A percentile compares a stretch with the other conserved stretches of the same genome.
Evolutionary conservation across 2,888 invertebrate species (phyloP).

Genomic region (Ptycholaimellus sp.): DNA sequence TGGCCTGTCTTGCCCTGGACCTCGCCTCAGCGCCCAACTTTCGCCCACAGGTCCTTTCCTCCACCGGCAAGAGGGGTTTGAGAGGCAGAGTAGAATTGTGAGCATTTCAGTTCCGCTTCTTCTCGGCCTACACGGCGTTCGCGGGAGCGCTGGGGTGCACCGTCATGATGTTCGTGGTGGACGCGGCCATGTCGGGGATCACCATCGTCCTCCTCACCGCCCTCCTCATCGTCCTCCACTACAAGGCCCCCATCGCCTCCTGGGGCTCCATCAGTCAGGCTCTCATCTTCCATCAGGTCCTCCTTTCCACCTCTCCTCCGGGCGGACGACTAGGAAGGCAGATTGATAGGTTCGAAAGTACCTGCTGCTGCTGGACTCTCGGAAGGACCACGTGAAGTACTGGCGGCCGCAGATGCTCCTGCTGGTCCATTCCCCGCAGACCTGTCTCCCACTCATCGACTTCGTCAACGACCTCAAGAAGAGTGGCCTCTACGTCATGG

Average conservation of each 20-base stretch:
- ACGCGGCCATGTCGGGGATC: constrained; percentile 61
- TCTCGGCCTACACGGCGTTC: constrained; percentile 73
- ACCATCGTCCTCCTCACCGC: constrained; percentile 61
- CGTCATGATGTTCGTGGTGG: constrained; percentile 79
- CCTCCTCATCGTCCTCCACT: constrained; percentile 61
- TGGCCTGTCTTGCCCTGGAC: constrained; percentile 81
- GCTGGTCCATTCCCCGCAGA: constrained; percentile 66
- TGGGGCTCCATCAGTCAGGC: constrained; percentile 96
- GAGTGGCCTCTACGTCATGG: constrained; percentile 55
- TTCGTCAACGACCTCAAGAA: constrained; percentile 96
- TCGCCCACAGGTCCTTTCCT: constrained; percentile 37
- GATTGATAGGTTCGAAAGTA: constrained; percentile 90
- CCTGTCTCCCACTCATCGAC: constrained; percentile 67
- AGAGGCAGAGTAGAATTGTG: background rate
- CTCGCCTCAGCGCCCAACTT: constrained; percentile 94
- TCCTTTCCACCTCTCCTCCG: background rate
- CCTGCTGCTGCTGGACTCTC: constrained; percentile 67
- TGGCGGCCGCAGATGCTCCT: constrained; percentile 92
- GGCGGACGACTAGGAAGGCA: no score
- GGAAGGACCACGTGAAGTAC: constrained; percentile 72
- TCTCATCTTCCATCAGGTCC: constrained; percentile 74
- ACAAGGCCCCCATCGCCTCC: constrained; percentile 34
- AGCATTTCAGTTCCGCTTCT: constrained; percentile 38
- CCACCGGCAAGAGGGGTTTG: background rate
- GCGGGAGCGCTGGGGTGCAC: constrained; percentile 54